Evolutionary conservation across 2,888 invertebrate genomes (phyloP), one percentile per base, ranked within the genome.

Genomic region (Sesia bembeciformis): DNA sequence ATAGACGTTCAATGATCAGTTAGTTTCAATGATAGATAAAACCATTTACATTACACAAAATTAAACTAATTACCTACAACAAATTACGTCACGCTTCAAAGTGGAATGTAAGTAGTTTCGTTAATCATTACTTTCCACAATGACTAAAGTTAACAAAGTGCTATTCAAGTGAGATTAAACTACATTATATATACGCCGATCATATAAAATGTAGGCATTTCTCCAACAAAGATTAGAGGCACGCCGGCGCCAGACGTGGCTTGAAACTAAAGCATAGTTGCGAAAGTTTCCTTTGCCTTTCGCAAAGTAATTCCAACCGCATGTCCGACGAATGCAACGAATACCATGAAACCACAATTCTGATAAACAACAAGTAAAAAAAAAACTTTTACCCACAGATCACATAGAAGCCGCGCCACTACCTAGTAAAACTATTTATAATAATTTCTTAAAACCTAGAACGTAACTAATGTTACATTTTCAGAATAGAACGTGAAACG

Each of bases 241-340:
- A 58, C 54, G 58, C 58, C 62, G 60, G 57, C 55, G 59, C 60
- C 60, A 56, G 52, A 58, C 60, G 60, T 57, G 61, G 57, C 57
- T 58, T 55, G 57, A 62, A 68, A 69, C 67, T 66, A 64, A 68
- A 68, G 58, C 67, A 68, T 57, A 58, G 63, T 79, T 77, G 65
- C 75, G 66, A 76, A 76, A 80, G 65, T 70, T 68, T 70, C 65
- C 63, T 66, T 63, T 57, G 62, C 60, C 68, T 79, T 75, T 78
- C 72, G 74, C 67, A 80, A 63, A 78, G 69, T 59, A 63, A 69
- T 64, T 65, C 61, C 64, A 54, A 68, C 72, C 69, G 68, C 72
- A 67, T 62, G 63, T 64, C 59, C 59, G 53, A 53, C 60, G 62
- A 72, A 65, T 66, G 65, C 67, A 68, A 68, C 62, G 58, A 72